Conservation (phyloP, 2,113 vertebrate species). For the Melierax canorus region DNA sequence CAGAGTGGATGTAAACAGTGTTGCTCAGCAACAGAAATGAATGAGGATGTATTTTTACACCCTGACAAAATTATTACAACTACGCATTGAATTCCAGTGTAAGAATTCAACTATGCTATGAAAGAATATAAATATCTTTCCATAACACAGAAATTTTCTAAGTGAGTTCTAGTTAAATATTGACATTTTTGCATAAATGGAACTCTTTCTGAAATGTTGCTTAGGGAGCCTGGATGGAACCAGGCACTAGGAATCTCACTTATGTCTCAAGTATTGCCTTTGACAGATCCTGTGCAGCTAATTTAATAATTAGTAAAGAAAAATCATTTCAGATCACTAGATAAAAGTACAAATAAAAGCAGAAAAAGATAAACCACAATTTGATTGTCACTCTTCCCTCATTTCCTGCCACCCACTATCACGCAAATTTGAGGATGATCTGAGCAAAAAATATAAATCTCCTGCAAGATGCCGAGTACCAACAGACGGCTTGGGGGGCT, state of each 20-base stretch:
- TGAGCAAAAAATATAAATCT: background rate
- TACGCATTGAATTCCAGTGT: background rate
- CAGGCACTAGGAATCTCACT: background rate
- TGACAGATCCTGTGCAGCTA: background rate
- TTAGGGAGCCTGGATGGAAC: background rate
- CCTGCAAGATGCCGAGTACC: background rate
- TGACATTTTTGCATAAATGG: background rate
- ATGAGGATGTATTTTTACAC: conserved; percentile 10
- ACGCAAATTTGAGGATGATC: background rate
- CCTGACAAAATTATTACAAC: conserved; percentile 10
- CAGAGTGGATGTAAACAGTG: background rate
- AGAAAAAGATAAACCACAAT: background rate
- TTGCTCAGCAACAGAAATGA: conserved; percentile 20
- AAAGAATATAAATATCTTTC: background rate
- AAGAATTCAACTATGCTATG: background rate
- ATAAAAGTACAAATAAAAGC: background rate
- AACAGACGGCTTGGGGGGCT: background rate
- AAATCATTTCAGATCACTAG: background rate
- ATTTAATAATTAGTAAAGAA: background rate
- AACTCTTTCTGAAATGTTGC: background rate
- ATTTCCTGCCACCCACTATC: background rate
- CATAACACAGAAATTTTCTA: background rate
- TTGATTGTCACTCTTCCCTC: background rate
- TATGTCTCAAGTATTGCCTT: background rate
- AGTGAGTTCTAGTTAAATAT: conserved; percentile 26